Evolutionary conservation across 1,140 invertebrate genomes (phyloP).

Genomic region (Conus betulinus): DNA sequence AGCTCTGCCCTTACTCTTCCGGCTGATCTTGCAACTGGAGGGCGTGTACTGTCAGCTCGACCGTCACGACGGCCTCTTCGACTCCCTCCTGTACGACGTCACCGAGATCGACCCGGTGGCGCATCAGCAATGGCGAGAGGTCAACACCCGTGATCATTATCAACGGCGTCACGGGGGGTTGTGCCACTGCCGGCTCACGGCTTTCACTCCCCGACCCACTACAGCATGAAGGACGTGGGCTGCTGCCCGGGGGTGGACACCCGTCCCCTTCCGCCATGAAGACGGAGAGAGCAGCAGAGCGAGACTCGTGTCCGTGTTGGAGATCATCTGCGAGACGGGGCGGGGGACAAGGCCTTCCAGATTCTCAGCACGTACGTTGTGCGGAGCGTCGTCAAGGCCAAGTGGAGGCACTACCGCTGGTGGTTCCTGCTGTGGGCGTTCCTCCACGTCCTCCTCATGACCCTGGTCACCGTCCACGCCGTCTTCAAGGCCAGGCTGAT

Average conservation of each 20-base stretch:
- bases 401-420: slow-evolving; percentile 51
- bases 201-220: slow-evolving; percentile 21
- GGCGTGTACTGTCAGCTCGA: slow-evolving; percentile 56
- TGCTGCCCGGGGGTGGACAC: slow-evolving; percentile 7
- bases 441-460: slow-evolving; percentile 52
- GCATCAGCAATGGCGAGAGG: slow-evolving; percentile 23
- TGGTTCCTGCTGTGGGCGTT: slow-evolving; percentile 52
- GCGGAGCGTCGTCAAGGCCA: slow-evolving; percentile 51
- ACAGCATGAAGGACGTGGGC: neutral
- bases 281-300: neutral
- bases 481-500: slow-evolving; percentile 39
- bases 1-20: slow-evolving; percentile 53
- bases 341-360: slow-evolving; percentile 42
- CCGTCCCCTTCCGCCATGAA: neutral
- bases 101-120: slow-evolving; percentile 59
- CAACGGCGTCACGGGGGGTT: neutral
- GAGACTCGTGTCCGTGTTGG: slow-evolving; percentile 39
- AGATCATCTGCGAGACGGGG: slow-evolving; percentile 51
- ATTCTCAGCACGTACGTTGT: slow-evolving; percentile 52
- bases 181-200: neutral
- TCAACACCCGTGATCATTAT: neutral
- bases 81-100: slow-evolving; percentile 56
- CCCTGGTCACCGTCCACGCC: slow-evolving; percentile 48
- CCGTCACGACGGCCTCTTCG: slow-evolving; percentile 59
- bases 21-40: slow-evolving; percentile 53